Evolutionary conservation across 2,888 invertebrate genomes (phyloP), one percentile per base, ranked within the genome.

Genomic region (Aporophyla lueneburgensis): DNA sequence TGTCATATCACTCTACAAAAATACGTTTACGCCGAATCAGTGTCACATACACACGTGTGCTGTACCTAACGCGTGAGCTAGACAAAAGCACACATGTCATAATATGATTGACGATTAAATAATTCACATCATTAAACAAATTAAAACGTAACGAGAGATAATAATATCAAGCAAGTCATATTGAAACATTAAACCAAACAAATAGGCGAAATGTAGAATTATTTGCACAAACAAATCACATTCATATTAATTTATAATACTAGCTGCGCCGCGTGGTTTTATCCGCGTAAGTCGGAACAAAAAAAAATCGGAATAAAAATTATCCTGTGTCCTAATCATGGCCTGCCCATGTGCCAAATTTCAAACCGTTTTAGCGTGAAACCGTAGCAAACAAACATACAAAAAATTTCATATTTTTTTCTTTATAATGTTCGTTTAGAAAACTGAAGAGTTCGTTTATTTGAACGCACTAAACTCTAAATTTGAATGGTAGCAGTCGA

Each of bases 101-200:
- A 27, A 43, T 66, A 51, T 27, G 14, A 56, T 21, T 51, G 19
- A 24, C 40, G 40, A 77, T 27, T 46, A 69, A 6, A 27, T 33
- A 43, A 76, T 76, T 49, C 33, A 62, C 14, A 63, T 76, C 49
- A 76, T 75, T 49, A 21, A 24, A 56, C 43, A 53, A n/a, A 65
- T 21, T 14, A 2, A 63, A 27, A 51, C 49, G 46, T 76, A 43
- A 27, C 16, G 5, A n/a, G 14, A 62, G 27, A 77, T 66, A 27
- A 77, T 66, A 27, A 75, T 19, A 77, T 77, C 51, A 58, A 77
- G 58, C 77, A 58, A 59, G 51, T 77, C 68, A 67, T 59, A 53
- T 65, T 49, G 33, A 43, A 71, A 69, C 5, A 6, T 9, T 27
- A 21, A 21, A 46, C 40, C 19, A 12, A 69, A 27, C 27, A 33